Percentiles rank a stretch among this genome's conserved stretches.
phyloP scores from a whole-genome alignment of 2,888 invertebrate species.

The Neoitamus cyanurus region DNA sequence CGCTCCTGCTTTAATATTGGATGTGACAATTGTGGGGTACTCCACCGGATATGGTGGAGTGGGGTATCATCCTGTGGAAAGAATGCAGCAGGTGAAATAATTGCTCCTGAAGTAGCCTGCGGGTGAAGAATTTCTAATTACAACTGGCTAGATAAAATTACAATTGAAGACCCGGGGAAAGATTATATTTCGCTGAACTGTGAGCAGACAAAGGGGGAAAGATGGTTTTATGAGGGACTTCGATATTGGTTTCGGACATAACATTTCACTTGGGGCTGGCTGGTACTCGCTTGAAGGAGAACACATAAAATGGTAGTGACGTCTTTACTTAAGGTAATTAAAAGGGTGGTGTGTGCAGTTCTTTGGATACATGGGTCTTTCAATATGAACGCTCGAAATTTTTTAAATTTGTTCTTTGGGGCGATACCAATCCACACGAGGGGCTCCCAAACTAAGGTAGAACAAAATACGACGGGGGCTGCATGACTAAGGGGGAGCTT shows the following conservation, averaged over 20 bases:
- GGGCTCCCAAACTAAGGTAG: too few relatives aligned
- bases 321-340: neutral
- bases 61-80: neutral
- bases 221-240: neutral
- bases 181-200: neutral
- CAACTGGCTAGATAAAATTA: neutral
- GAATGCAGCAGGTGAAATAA: constrained; percentile 20
- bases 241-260: neutral
- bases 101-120: neutral
- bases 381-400: too few relatives aligned
- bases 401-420: too few relatives aligned
- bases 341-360: too few relatives aligned
- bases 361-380: too few relatives aligned
- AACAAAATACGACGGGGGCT: too few relatives aligned
- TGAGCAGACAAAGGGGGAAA: neutral
- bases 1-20: neutral
- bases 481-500: too few relatives aligned
- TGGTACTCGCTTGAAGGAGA: neutral
- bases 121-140: neutral
- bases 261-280: neutral
- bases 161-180: neutral
- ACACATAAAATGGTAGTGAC: neutral
- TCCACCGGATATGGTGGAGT: neutral
- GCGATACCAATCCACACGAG: too few relatives aligned
- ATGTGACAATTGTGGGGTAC: constrained; percentile 13